Base-by-base conservation (phyloP, 53 echinoderm and acorn worm genomes). In the Arbacia lixula region DNA sequence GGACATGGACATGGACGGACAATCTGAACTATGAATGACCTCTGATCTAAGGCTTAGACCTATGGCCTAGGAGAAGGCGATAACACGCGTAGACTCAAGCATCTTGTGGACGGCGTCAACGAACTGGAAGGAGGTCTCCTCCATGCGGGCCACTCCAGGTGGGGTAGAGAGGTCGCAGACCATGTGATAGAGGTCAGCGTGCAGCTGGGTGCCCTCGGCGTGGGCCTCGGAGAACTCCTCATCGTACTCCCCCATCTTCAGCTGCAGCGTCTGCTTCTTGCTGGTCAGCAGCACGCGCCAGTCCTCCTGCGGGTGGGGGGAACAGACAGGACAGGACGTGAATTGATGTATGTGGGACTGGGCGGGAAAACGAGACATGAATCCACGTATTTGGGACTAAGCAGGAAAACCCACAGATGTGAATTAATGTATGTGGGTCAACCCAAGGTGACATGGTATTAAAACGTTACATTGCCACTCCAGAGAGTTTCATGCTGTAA, bases 101-200 rank as follows among this genome's bases (percentile, higher is more conserved):
- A 94, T 56, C 52, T 92, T 92, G 28, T 90, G 85, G n/a, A 97
- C 92, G 26, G 98, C 88, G 74, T 97, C 88, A 3, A 92, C 87
- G 91, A 92, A 97, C 40, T 81, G 73, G 87, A 92, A 97, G 82
- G 90, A 83, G 6, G 90, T 76, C 17, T 83, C 76, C 36, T 74
- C 41, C 92, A 92, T 97, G 17, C 94, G 75, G 40, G 94, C 98
- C 65, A 71, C 37, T 28, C 98, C 98, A 24, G 83, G 64, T 14
- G 92, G 94, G 3, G 94, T 87, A 12, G 94, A 97, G 24, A 97
- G 85, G 79, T 97, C 98, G 51, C 56, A 79, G 28, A 97, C 98
- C 98, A 97, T 97, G 90, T 97, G 98, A 63, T 94, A 94, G 28
- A 97, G 68, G 85, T 97, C 98, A 80, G 98, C 94, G 68, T 97